phyloP scores from a whole-genome alignment of 1,140 invertebrate species.

The Oryctes rhinoceros region DNA sequence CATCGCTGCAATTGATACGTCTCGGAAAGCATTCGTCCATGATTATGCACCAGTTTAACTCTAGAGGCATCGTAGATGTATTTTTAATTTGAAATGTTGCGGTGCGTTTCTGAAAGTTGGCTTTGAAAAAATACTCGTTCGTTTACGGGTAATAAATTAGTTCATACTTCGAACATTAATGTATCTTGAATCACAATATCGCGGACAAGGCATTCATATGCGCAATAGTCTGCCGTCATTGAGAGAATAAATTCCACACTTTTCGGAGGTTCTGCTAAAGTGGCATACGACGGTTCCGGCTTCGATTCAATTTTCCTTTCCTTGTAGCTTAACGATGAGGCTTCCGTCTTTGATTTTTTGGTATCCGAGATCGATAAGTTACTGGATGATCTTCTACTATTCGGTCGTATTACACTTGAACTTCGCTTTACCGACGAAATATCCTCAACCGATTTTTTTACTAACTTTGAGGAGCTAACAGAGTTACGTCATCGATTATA shows the following conservation, averaged over 20 bases:
- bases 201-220: conserved; percentile 44
- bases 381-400: neutral
- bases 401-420: neutral
- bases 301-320: conserved; percentile 43
- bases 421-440: neutral
- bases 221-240: conserved; percentile 49
- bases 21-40: conserved; percentile 39
- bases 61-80: conserved; percentile 45
- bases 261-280: conserved; percentile 42
- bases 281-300: conserved; percentile 45
- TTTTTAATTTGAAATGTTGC: conserved; percentile 49
- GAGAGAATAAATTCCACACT: conserved; percentile 44
- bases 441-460: neutral
- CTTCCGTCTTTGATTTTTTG: neutral
- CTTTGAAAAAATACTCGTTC: neutral
- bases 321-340: conserved; percentile 38
- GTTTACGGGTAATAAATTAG: neutral
- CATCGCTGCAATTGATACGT: conserved; percentile 25
- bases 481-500: neutral
- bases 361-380: neutral
- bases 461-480: neutral
- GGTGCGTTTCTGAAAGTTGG: conserved; percentile 46
- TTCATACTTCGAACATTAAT: conserved; percentile 51
- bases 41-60: conserved; percentile 46
- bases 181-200: conserved; percentile 51